Evolutionary conservation across 2,797 vertebrate species (phyloP), one percentile per base, ranked within the genome.

Genomic region (Microctenopoma stevenorrisi): DNA sequence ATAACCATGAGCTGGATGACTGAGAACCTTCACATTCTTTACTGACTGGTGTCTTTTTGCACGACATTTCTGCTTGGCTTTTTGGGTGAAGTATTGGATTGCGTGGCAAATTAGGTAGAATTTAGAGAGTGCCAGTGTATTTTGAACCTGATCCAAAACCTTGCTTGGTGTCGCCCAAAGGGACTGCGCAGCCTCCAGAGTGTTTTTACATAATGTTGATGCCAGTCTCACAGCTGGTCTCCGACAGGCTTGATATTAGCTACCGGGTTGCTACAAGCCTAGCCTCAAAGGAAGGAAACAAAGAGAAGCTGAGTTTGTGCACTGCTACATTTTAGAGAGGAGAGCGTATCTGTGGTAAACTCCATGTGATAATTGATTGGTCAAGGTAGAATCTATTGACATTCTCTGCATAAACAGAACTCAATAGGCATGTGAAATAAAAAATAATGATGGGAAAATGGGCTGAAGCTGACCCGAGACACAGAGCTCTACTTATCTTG

Each of bases 61-160:
- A 5, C 3, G 2, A 2, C 5, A 50, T 51, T 38, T 38, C 22
- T 37, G 6, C n/a, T 5, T 15, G 53, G 52, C 30, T 12, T n/a
- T 14, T 50, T 26, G 30, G 7, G 42, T 70, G 12, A 28, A 51
- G 4, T 13, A 10, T 72, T 40, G 26, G 46, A 35, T 33, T 25
- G 38, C 13, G 37, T 5, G 9, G 37, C 40, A 49, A 13, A 38
- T 48, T 22, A 44, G 48, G 55, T 42, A 10, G 44, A n/a, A 53
- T 55, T 37, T 62, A 42, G 15, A 58, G 60, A 55, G 37, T 67
- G 47, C 33, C 8, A 4, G 0, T 53, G 25, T 72, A 38, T 42
- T 58, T 30, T 14, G 26, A 16, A 22, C 40, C 42, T 48, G 57
- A 62, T 58, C 52, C 26, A 28, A 16, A 4, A 9, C 11, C 51